These are phyloP conservation scores for Plebejus anna DNA, from an alignment of 2,888 invertebrate species.

Conservation along the genomic window DNA sequence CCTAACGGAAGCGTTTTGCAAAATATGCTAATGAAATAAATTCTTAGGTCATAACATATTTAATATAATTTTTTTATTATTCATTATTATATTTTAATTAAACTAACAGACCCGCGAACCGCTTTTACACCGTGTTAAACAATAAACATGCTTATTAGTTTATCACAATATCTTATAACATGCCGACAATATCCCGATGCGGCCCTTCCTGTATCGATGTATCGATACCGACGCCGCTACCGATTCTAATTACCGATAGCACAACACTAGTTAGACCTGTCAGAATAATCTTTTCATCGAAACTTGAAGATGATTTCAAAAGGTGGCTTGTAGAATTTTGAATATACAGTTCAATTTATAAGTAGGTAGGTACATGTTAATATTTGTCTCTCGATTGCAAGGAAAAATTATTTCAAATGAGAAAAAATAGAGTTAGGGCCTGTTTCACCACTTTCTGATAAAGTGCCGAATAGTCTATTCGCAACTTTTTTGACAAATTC, in stretches of 20 bases:
- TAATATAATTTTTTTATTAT: too few relatives aligned
- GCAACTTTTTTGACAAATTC: too few relatives aligned
- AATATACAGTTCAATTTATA: neutral
- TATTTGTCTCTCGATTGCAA: too few relatives aligned
- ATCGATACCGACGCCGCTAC: constrained; percentile 42
- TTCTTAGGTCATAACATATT: too few relatives aligned
- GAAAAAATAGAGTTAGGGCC: too few relatives aligned
- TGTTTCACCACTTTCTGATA: too few relatives aligned
- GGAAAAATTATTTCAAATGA: too few relatives aligned
- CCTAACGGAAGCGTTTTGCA: neutral
- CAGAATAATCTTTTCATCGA: constrained; percentile 43
- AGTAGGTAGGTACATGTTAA: neutral
- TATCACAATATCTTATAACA: constrained; percentile 25
- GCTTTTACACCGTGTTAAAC: constrained; percentile 17
- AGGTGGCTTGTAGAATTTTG: neutral
- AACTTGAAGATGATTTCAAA: constrained; percentile 12
- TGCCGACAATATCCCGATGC: constrained; percentile 26
- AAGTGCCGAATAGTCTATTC: too few relatives aligned
- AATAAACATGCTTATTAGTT: constrained; percentile 19
- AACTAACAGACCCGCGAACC: neutral
- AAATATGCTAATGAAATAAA: neutral
- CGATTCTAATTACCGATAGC: constrained; percentile 73
- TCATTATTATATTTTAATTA: neutral
- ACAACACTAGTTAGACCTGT: constrained; percentile 57
- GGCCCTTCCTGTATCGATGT: constrained; percentile 32